These are phyloP conservation scores for Tonatia bakeri DNA, from an alignment of 2,113 vertebrate species.

Conservation along the genomic window DNA sequence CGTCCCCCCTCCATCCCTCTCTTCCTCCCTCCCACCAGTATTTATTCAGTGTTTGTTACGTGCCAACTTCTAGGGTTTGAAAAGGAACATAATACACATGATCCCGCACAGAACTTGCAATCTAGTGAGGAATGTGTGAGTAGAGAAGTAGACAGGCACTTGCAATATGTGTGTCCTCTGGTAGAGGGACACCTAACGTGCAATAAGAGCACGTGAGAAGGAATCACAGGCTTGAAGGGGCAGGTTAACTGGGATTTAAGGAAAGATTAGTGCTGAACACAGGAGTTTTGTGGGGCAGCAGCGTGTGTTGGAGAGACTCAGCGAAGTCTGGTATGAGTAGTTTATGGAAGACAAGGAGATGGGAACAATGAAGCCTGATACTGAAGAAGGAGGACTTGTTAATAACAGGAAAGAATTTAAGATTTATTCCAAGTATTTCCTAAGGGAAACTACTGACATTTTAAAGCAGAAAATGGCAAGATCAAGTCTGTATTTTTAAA, in stretches of 20 bases:
- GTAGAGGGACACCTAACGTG: neutral
- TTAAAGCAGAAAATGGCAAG: neutral
- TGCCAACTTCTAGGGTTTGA: neutral
- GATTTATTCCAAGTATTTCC: neutral
- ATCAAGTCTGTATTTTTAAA: neutral
- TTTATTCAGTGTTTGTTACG: neutral
- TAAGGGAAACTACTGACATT: neutral
- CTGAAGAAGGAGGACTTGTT: neutral
- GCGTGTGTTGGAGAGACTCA: neutral
- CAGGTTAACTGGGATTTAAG: neutral
- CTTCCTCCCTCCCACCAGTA: neutral
- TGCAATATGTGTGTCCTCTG: neutral
- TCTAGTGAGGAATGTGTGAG: neutral
- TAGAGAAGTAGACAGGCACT: neutral
- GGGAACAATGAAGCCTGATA: neutral
- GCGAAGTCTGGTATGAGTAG: neutral
- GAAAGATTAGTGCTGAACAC: neutral
- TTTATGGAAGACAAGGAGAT: neutral
- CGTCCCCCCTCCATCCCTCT: too few relatives aligned
- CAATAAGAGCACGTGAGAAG: neutral
- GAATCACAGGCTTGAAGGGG: neutral
- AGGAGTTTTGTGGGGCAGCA: neutral
- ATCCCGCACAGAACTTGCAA: neutral
- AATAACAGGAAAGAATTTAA: constrained; percentile 1
- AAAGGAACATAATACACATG: neutral